Base-by-base conservation (phyloP, 2,888 invertebrate species). In the Branchipolynoe longqiensis region DNA sequence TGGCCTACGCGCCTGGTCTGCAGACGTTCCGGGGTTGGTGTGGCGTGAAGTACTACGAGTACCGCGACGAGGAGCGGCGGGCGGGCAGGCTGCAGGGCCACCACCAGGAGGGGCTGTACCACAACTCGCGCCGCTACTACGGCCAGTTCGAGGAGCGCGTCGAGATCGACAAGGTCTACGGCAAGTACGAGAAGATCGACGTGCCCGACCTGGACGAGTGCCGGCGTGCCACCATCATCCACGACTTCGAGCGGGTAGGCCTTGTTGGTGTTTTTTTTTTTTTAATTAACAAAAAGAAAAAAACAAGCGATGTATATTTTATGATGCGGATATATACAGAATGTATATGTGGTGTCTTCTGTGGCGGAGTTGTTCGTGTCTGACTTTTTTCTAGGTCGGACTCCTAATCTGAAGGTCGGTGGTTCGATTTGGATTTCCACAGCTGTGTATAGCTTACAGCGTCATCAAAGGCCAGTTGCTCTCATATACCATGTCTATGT, bases 191-290 rank as follows among this genome's bases (percentile, higher is more conserved):
- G 93, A 96, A 96, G 93, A 97, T 99, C 90, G 96, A 96, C 90
- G 97, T 98, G 8, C 92, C 92, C 14, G 86, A 88, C 58, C 97
- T 97, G 92, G 96, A 96, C 87, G 96, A 96, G 89, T 97, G 97
- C 0, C 95, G 96, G 54, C 95, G 95, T 73, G 97, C 98, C 84
- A 95, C 97, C 88, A 98, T 98, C 92, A 96, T 98, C 90, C 98
- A 99, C 91, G 98, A 99, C 94, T 99, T 99, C 93, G 96, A 96
- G 89, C 95, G 95, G 89, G 96, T 96, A 92, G 92, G 95, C 93
- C 36, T 6, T 82, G 0, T n/a, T n/a, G n/a, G n/a, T n/a, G n/a
- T n/a, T n/a, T n/a, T n/a, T n/a, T n/a, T n/a, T n/a, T n/a, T n/a
- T n/a, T n/a, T n/a, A n/a, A n/a, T n/a, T n/a, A n/a, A n/a, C n/a